Evolutionary conservation across 2,113 vertebrate species (phyloP), one percentile per base, ranked within the genome.

Genomic region (Sylvilagus bachmani): DNA sequence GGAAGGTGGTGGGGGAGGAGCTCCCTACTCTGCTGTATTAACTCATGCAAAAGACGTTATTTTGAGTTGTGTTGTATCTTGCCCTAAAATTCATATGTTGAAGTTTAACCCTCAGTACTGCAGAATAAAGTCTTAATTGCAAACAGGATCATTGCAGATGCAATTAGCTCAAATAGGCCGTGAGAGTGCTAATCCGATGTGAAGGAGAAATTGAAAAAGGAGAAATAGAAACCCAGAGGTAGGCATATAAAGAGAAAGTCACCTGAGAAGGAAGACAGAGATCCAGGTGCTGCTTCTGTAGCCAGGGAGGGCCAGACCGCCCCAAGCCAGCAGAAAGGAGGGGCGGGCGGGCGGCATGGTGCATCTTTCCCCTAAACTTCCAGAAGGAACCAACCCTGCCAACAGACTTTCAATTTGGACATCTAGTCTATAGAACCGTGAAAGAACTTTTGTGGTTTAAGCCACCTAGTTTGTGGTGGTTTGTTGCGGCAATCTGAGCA

Each of bases 181-280:
- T 36, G 61, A 36, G 44, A 44, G 21, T 8, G n/a, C 10, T 75
- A 49, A 91, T 64, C 5, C 78, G 16, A 1, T 16, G 13, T 62
- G 90, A 73, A 49, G 62, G 27, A 22, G 33, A 4, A 44, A 69
- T 51, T 77, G 14, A 31, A 22, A 81, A 85, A 66, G n/a, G 5
- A 13, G 51, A 16, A 21, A 49, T 84, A 38, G 86, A 77, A 58
- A 38, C 10, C 55, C 10, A 55, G n/a, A 24, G 10, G 38, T 53
- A 61, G 14, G 11, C 5, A 10, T 29, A 1, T 1, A 5, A 16
- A 22, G 24, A 85, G 31, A 33, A 44, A 1, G 1, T 4, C 21
- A 7, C 3, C 49, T 33, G 49, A 33, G 67, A 17, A 62, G 22
- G 24, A 62, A 70, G n/a, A 7, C 38, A 70, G 51, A 58, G 33